Evolutionary conservation across 1,140 invertebrate genomes (phyloP).

Genomic region (Lasioglossum albipes): DNA sequence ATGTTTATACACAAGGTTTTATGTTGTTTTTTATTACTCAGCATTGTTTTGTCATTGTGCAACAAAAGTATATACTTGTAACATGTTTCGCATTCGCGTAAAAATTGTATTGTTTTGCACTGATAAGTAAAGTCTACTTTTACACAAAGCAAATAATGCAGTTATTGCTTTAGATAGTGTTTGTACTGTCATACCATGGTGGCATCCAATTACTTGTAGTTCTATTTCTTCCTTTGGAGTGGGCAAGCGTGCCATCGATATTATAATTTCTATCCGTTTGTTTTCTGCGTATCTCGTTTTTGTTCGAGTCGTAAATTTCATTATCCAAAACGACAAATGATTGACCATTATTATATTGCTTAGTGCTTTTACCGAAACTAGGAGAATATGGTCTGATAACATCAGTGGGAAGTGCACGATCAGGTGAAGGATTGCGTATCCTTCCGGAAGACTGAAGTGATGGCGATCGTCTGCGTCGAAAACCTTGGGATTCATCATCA

Average conservation of each 20-base stretch:
- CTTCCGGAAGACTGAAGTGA: constrained; percentile 66
- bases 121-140: constrained; percentile 1
- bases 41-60: background rate
- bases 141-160: background rate
- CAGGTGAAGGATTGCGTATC: constrained; percentile 56
- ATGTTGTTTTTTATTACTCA: background rate
- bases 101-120: constrained; percentile 18
- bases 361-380: constrained; percentile 70
- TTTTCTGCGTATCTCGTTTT: constrained; percentile 47
- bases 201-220: constrained; percentile 77
- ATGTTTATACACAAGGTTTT: background rate
- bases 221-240: constrained; percentile 47
- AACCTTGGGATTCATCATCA: constrained; percentile 76
- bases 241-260: constrained; percentile 34
- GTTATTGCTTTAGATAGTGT: constrained; percentile 65
- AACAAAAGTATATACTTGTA: background rate
- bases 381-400: constrained; percentile 71
- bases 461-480: constrained; percentile 62
- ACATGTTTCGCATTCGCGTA: background rate
- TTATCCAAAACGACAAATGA: constrained; percentile 75
- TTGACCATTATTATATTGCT: constrained; percentile 56
- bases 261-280: constrained; percentile 59
- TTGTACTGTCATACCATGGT: constrained; percentile 77
- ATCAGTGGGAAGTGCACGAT: constrained; percentile 29
- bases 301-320: constrained; percentile 21